Base-by-base conservation (phyloP, 1,140 invertebrate species). In the Heliconius hermathena region DNA sequence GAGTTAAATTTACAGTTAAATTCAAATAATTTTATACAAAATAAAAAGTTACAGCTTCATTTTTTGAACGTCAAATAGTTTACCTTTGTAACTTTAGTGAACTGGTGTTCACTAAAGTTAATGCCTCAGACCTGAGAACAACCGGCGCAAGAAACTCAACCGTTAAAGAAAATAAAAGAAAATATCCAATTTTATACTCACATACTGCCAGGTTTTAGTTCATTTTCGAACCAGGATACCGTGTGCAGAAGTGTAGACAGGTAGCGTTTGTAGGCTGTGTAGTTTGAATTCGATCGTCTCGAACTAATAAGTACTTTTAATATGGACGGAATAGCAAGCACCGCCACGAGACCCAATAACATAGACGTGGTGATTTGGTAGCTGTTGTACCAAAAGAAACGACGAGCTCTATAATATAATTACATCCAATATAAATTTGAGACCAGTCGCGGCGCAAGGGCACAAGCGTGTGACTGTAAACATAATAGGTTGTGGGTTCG, bases 261-360 rank as follows among this genome's bases (percentile, higher is more conserved):
- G 87, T 98, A 98, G 82, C 98, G 95, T 77, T 95, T 96, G 88
- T 98, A 98, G 0, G 98, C 96, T 0, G 95, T 95, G 38, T 94
- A 95, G 0, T 95, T 90, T 5, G 95, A 95, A 38, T 95, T 95
- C 2, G 97, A 97, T 78, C 96, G 96, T 1, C 95, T 94, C 0
- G 97, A 97, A 60, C 96, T 96, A 2, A 96, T 94, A 1, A 98
- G 87, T 1, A 97, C 94, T 11, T 95, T 94, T 0, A 97, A 83
- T 66, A 97, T 96, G 8, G 96, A 95, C 0, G 96, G 96, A 29
- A 97, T 95, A 0, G 96, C 94, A 41, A 97, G 94, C 8, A 97
- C 92, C 0, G 95, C 90, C n/a, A 97, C 89, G 0, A 97, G 92
- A 1, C 97, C 96, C 20, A 96, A 76, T 22, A 97, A 74, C 91